These are phyloP conservation scores for Ceyx cyanopectus DNA, from an alignment of 2,113 vertebrate species.

Conservation along the genomic window DNA sequence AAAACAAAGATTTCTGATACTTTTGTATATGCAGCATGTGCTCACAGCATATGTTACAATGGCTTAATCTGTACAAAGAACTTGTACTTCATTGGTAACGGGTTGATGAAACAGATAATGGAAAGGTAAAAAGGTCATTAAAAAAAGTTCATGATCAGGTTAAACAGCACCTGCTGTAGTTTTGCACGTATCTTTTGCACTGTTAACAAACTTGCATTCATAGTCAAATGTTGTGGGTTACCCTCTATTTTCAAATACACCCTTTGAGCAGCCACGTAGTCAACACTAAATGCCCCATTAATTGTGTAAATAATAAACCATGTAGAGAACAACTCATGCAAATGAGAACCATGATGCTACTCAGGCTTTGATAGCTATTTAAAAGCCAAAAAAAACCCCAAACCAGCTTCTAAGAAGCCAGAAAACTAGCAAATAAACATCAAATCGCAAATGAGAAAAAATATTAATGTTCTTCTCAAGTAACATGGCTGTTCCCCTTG, in stretches of 20 bases:
- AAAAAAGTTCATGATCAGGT: neutral
- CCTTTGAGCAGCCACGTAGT: neutral
- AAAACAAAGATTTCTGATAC: neutral
- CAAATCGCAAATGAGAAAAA: neutral
- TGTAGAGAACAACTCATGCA: neutral
- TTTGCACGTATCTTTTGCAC: neutral
- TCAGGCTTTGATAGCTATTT: neutral
- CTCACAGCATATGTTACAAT: neutral
- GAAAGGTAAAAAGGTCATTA: neutral
- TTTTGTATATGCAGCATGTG: neutral
- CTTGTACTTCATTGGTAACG: neutral
- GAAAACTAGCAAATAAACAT: neutral
- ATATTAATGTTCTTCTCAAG: neutral
- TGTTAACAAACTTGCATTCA: neutral
- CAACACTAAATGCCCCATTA: neutral
- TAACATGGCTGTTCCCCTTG: neutral
- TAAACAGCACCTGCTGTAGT: neutral
- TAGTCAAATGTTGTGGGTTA: neutral
- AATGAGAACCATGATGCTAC: neutral
- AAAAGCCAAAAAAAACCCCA: neutral
- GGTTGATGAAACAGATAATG: neutral
- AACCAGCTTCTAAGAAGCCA: neutral
- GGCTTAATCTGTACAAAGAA: neutral
- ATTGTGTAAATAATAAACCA: neutral
- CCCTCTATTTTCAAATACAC: neutral